Base-by-base conservation (phyloP, 1,140 invertebrate species). In the Drosophila murphyi region DNA sequence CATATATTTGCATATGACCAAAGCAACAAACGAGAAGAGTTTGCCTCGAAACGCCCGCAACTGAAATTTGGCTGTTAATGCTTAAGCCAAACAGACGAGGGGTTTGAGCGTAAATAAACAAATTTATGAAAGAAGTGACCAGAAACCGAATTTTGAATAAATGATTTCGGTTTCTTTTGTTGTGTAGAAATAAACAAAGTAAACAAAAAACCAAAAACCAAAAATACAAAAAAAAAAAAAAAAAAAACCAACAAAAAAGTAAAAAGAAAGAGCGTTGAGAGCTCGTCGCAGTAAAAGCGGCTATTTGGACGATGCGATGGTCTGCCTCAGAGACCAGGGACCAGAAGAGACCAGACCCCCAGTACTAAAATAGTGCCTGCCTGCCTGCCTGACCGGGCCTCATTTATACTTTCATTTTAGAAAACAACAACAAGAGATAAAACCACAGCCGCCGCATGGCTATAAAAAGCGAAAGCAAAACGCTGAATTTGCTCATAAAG, bases 401-500 rank as follows among this genome's bases (percentile, higher is more conserved):
- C 62, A 62, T 88, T 77, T 77, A 83, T 85, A 74, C 83, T 82
- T 79, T 81, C 76, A 88, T 89, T 89, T 88, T 78, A 62, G 61
- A 57, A 34, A 65, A 43, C 47, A 50, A 35, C 43, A 34, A 47
- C 20, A 20, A 20, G 20, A 20, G 20, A 20, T 20, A 20, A 51
- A 50, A 55, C 43, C 43, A 20, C 45, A 41, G 56, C 29, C 28
- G 31, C 28, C 56, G 57, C 41, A 69, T 69, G 68, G 71, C 80
- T 89, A 89, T 89, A 89, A 89, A 88, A 89, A 89, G 85, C 85
- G 85, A 89, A 89, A 89, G 85, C 85, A 78, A 72, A 73, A 52
- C 75, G 78, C 78, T 89, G 77, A 85, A 85, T 89, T 89, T 48
- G 85, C 85, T 89, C 85, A 89, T 89, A 89, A 83, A 89, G 86